Conservation (phyloP, 1,140 invertebrate species). For the Cyrtorhinus lividipennis region DNA sequence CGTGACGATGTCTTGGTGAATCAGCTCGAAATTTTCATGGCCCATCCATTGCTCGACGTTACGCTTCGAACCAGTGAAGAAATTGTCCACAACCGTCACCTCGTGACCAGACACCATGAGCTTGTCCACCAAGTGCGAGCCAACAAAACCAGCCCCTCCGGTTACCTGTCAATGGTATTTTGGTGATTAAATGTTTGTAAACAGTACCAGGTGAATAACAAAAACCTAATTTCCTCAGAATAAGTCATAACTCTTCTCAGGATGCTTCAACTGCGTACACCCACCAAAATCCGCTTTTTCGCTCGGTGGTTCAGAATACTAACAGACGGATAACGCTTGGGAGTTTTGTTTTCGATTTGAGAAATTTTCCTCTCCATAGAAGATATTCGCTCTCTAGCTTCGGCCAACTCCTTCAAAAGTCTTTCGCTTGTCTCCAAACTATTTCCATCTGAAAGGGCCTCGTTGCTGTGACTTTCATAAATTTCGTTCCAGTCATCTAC, state of each 20-base stretch:
- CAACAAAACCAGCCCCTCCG: slow-evolving; percentile 97
- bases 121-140: slow-evolving; percentile 90
- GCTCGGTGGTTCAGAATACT: slow-evolving; percentile 81
- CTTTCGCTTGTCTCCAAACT: neutral
- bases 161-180: slow-evolving; percentile 66
- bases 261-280: neutral
- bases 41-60: slow-evolving; percentile 99
- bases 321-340: slow-evolving; percentile 78
- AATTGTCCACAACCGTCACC: slow-evolving; percentile 96
- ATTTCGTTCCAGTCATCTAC: neutral
- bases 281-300: slow-evolving; percentile 68
- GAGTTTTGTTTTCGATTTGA: slow-evolving; percentile 50
- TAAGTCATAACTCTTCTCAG: slow-evolving; percentile 12
- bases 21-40: slow-evolving; percentile 96
- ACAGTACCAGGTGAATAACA: neutral
- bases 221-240: slow-evolving; percentile 1
- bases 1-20: slow-evolving; percentile 98
- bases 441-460: neutral
- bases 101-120: slow-evolving; percentile 95
- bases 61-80: slow-evolving; percentile 90
- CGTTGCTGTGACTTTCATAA: neutral
- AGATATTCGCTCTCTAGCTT: slow-evolving; percentile 42
- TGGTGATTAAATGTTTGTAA: too few relatives aligned
- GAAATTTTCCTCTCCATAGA: slow-evolving; percentile 55
- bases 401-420: slow-evolving; percentile 7